A percentile compares a stretch with the other conserved stretches of the same genome.
Evolutionary conservation across 2,113 vertebrate species (phyloP).

Genomic region (Nycticebus coucang): DNA sequence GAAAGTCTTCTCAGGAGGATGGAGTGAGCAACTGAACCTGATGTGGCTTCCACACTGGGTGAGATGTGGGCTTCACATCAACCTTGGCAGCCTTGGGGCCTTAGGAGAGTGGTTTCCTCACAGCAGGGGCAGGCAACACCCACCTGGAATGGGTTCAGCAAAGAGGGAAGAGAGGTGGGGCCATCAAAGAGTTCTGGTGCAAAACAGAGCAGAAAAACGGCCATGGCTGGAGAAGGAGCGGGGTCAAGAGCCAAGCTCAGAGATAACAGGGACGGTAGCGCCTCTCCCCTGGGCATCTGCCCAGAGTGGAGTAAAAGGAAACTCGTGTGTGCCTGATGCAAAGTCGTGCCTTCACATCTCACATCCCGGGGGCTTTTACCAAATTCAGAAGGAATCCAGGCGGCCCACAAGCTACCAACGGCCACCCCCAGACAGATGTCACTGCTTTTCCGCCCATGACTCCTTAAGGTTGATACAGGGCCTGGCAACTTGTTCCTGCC

Average conservation of each 20-base stretch:
- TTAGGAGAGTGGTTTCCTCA: fast-evolving
- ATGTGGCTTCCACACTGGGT: fast-evolving
- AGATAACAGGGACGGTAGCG: background rate
- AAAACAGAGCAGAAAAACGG: background rate
- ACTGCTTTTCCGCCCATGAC: constrained; percentile 74
- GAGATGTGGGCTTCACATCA: background rate
- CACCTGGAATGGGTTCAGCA: background rate
- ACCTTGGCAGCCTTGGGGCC: background rate
- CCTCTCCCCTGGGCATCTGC: background rate
- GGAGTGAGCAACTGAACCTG: background rate
- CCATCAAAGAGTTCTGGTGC: background rate
- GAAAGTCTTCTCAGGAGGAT: background rate
- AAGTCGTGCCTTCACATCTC: constrained; percentile 61
- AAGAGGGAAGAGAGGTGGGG: background rate
- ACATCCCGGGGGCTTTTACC: constrained; percentile 71
- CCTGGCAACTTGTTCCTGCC: constrained; percentile 69
- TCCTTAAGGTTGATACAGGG: constrained; percentile 76
- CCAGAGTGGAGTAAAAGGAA: background rate
- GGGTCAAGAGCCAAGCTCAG: background rate
- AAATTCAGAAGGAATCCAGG: constrained; percentile 75
- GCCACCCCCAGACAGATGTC: constrained; percentile 86
- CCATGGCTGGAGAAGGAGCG: background rate
- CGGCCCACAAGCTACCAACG: constrained; percentile 75
- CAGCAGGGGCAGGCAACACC: no score
- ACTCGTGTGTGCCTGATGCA: constrained; percentile 34